A percentile compares a stretch with the other conserved stretches of the same genome.
These are phyloP conservation scores for Ceratotherium simum DNA, from an alignment of 2,113 vertebrate genomes.

Conservation along the genomic window DNA sequence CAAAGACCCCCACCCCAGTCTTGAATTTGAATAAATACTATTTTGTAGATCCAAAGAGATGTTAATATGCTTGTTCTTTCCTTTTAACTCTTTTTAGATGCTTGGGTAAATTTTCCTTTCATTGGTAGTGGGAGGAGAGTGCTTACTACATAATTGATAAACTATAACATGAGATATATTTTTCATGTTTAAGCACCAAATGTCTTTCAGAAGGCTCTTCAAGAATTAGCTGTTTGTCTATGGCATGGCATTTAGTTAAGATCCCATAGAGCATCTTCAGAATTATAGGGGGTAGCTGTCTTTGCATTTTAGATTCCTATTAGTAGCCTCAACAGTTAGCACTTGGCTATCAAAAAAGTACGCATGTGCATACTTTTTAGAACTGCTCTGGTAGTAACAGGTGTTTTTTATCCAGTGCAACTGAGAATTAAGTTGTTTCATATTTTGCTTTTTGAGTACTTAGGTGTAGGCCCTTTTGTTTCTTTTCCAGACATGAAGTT, in stretches of 20 bases:
- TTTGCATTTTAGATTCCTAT: not conserved
- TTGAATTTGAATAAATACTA: constrained; percentile 12
- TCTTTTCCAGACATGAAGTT: not conserved
- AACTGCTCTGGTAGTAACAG: not conserved
- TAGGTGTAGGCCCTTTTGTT: not conserved
- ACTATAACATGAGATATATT: not conserved
- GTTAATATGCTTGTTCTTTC: not conserved
- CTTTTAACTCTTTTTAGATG: not conserved
- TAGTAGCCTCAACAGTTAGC: not conserved
- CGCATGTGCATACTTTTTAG: not conserved
- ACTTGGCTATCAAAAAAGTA: not conserved
- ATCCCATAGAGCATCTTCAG: not conserved
- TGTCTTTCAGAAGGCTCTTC: not conserved
- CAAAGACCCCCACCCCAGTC: not conserved
- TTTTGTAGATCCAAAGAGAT: not conserved
- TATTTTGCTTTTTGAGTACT: not conserved
- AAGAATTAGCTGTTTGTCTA: not conserved
- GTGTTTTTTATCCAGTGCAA: not conserved
- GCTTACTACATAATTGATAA: not conserved
- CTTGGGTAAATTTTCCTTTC: not conserved
- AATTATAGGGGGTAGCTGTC: not conserved
- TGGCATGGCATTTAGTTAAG: not conserved
- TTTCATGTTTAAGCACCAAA: not conserved
- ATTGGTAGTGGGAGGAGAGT: not conserved
- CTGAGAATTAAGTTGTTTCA: not conserved